phyloP scores from a whole-genome alignment of 2,797 vertebrate genomes.

The Clarias pachynema region DNA sequence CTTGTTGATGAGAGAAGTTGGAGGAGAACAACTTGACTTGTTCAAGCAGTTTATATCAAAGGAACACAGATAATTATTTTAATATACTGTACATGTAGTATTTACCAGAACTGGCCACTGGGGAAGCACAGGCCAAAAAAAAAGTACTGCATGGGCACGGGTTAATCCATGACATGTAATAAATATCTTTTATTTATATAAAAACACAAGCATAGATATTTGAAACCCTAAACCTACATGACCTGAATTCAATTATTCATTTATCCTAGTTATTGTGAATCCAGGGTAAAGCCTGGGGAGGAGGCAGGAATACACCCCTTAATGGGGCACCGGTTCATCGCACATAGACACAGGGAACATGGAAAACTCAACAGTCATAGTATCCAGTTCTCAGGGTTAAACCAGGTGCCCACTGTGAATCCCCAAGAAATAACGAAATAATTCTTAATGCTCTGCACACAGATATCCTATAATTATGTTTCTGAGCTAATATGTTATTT shows the following conservation, averaged over 20 bases:
- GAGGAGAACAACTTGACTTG: not conserved
- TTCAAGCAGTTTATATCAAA: not conserved
- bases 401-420: not conserved
- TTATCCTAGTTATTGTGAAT: not conserved
- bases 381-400: not conserved
- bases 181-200: not conserved
- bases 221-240: not conserved
- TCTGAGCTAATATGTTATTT: not conserved
- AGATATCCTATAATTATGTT: not conserved
- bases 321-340: not conserved
- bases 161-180: not conserved
- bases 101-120: not conserved
- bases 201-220: not conserved
- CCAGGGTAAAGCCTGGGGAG: not conserved
- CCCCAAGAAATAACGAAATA: not conserved
- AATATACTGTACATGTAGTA: not conserved
- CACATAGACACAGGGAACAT: not conserved
- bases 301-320: not conserved
- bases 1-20: not conserved
- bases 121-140: not conserved
- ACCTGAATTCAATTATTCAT: not conserved
- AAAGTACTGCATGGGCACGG: not conserved
- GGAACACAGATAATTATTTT: not conserved
- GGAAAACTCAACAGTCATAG: not conserved
- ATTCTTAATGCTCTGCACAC: not conserved